phyloP scores from a whole-genome alignment of 2,113 vertebrate species.

The Uria aalge region DNA sequence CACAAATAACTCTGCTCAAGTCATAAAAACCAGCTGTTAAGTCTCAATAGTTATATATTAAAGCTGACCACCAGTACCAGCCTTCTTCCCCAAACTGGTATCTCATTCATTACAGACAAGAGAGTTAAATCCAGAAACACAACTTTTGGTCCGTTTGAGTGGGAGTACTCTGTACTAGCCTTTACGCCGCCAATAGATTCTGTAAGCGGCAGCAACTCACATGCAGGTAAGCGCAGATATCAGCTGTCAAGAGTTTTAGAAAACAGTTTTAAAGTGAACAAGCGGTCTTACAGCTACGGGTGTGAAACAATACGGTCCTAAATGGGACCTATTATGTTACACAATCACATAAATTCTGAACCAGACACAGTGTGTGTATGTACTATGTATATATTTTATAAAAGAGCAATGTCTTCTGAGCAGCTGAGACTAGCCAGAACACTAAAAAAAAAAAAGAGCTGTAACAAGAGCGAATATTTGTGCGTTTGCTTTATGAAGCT shows the following conservation, averaged over 20 bases:
- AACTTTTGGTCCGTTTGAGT: not conserved
- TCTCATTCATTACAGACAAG: not conserved
- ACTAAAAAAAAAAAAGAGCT: not conserved
- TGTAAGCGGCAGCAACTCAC: not conserved
- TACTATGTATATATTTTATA: not conserved
- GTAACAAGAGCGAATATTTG: constrained; percentile 47
- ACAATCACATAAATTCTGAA: accelerated
- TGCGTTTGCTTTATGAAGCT: constrained; percentile 72
- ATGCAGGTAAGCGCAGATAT: not conserved
- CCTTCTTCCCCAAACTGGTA: not conserved
- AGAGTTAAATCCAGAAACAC: not conserved
- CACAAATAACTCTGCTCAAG: not conserved
- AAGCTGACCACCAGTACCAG: not conserved
- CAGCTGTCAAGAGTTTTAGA: not conserved
- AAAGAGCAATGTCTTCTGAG: not conserved
- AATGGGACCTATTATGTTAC: not conserved
- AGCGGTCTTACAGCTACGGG: not conserved
- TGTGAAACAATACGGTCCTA: accelerated
- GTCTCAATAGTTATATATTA: not conserved
- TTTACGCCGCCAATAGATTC: not conserved
- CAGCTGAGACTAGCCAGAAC: not conserved
- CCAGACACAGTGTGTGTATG: not conserved
- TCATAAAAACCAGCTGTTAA: not conserved
- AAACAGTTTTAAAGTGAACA: not conserved
- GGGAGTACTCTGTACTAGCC: not conserved